Conservation (phyloP, 2,888 invertebrate species). For the Cheilosia scutellata region DNA sequence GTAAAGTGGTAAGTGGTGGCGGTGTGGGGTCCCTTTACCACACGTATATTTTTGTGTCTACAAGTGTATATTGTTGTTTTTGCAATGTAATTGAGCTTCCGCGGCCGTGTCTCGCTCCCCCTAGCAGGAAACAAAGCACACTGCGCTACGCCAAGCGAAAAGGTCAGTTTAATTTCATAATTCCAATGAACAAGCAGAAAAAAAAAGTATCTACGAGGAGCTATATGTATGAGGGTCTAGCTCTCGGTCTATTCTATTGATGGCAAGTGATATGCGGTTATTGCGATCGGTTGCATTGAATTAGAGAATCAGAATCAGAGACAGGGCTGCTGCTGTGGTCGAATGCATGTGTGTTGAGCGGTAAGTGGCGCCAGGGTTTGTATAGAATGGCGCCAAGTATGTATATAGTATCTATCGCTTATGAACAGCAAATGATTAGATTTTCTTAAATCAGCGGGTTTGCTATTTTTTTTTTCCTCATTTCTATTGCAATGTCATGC, state of each 20-base stretch:
- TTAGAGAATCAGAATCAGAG: constrained; percentile 61
- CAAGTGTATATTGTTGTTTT: constrained; percentile 13
- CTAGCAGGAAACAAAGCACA: constrained; percentile 34
- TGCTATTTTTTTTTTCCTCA: constrained; percentile 23
- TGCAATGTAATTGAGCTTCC: constrained; percentile 10
- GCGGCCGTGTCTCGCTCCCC: background rate
- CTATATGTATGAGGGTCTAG: background rate
- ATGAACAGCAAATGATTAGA: constrained; percentile 73
- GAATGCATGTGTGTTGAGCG: constrained; percentile 57
- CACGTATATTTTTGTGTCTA: constrained; percentile 4
- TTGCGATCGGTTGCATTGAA: constrained; percentile 72
- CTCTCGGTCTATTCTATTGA: constrained; percentile 41
- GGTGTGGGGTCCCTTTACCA: constrained; percentile 23
- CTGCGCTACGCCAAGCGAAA: constrained; percentile 44
- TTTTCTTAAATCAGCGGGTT: constrained; percentile 44
- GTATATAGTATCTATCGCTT: constrained; percentile 59
- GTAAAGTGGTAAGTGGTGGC: background rate
- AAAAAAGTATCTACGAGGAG: constrained; percentile 14
- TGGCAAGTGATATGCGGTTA: constrained; percentile 74
- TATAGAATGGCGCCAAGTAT: constrained; percentile 67
- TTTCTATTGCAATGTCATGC: constrained; percentile 40
- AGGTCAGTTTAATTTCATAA: constrained; percentile 71
- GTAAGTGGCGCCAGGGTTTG: constrained; percentile 72
- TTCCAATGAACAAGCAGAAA: constrained; percentile 33
- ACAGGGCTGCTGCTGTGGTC: constrained; percentile 39